Conservation (phyloP, 2,113 vertebrate genomes). For the Zosterops hypoxanthus region DNA sequence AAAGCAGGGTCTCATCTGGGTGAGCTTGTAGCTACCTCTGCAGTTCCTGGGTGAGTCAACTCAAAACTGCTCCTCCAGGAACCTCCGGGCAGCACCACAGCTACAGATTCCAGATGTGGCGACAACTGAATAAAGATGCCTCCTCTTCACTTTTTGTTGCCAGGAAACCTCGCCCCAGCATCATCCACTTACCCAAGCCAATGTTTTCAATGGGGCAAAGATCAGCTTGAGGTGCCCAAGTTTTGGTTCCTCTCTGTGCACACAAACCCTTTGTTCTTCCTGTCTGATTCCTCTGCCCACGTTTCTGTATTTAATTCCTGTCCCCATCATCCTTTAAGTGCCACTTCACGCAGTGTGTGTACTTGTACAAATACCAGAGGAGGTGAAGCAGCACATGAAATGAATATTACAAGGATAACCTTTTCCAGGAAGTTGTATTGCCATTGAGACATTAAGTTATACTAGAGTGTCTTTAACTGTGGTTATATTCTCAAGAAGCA, state of each 20-base stretch:
- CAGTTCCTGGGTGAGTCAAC: neutral
- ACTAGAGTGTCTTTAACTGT: neutral
- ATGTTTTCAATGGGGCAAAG: neutral
- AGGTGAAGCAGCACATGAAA: neutral
- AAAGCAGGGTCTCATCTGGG: neutral
- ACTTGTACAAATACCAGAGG: neutral
- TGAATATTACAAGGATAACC: neutral
- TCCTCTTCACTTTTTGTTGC: neutral
- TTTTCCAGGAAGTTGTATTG: neutral
- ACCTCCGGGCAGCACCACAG: neutral
- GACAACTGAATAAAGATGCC: neutral
- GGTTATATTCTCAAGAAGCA: neutral
- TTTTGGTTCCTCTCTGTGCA: neutral
- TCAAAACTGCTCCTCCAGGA: neutral
- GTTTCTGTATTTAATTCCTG: neutral
- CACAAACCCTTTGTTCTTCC: neutral
- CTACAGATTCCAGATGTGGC: neutral
- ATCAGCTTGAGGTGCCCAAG: neutral
- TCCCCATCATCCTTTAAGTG: neutral
- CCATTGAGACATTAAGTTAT: neutral
- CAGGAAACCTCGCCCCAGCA: neutral
- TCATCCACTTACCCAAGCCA: neutral
- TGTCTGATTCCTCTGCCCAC: neutral
- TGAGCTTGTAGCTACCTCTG: neutral
- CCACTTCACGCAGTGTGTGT: neutral